Base-by-base conservation (phyloP, 2,113 vertebrate genomes). In the Chunga burmeisteri region DNA sequence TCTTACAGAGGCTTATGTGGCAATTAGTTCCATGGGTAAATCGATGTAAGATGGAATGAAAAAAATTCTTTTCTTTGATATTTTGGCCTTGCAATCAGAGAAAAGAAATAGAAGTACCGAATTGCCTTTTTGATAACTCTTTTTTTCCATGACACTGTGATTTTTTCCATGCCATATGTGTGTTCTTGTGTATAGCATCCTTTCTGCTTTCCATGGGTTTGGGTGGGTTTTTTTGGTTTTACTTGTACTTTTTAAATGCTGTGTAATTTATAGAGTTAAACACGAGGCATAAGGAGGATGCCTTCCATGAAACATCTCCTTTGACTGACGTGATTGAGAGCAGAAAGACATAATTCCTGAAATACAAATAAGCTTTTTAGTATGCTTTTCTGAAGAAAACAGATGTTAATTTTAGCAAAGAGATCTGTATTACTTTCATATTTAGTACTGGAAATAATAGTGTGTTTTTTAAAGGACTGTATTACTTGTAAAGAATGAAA, bases 381-480 rank as follows among this genome's bases (percentile, higher is more conserved):
- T 67, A 90, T 74, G 53, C 44, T 79, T 50, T 80, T 58, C 30
- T 75, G 38, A 55, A 73, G 62, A 83, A 93, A 90, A 19, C 21
- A 83, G 36, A 78, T 53, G 34, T 61, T 73, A 77, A 34, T 73
- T 81, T 78, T 66, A 82, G 63, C 36, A 72, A 91, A 53, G 70
- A 61, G 38, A 36, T 67, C 42, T 66, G 38, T 38, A 56, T 81
- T 59, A 55, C 81, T 77, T 81, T 79, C 75, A 46, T 82, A 84
- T 75, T 90, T 92, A 47, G 7, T 72, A 46, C 9, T 92, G 61
- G 34, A 82, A 82, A 72, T 82, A 88, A 90, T 81, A 85, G 26
- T 63, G 20, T 71, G 49, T 8, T 27, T 72, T 78, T 87, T 92
- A 72, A 55, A 95, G 67, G 70, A 52, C 40, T 66, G 29, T 81